These are phyloP conservation scores for Bimastos eiseni DNA, from an alignment of 2,888 invertebrate genomes.

Conservation along the genomic window DNA sequence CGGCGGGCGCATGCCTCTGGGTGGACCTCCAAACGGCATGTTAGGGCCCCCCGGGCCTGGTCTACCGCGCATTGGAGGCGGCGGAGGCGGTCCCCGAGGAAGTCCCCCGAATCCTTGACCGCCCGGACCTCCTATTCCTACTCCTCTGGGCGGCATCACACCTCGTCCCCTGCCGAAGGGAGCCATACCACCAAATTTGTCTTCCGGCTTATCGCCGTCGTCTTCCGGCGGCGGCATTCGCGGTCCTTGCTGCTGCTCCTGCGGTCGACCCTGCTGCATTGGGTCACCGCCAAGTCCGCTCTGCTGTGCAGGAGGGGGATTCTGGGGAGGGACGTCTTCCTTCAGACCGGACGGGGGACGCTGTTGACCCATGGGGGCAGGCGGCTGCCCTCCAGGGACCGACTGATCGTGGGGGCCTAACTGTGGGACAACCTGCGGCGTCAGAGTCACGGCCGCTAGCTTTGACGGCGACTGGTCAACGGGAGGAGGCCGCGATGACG, in stretches of 20 bases:
- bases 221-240: background rate
- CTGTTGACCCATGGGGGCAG: background rate
- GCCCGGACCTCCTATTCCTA: background rate
- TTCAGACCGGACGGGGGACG: conserved; percentile 18
- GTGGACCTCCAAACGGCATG: conserved; percentile 26
- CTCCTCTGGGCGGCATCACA: conserved; percentile 17
- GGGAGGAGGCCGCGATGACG: background rate
- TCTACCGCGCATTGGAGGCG: conserved; percentile 21
- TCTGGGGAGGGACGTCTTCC: background rate
- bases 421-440: background rate
- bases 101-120: background rate
- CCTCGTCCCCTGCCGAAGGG: conserved; percentile 10
- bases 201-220: conserved; percentile 8
- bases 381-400: conserved; percentile 5
- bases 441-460: background rate
- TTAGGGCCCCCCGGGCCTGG: conserved; percentile 26
- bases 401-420: conserved; percentile 9
- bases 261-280: conserved; percentile 17
- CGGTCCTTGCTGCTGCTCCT: conserved; percentile 16
- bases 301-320: background rate
- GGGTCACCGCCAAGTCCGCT: background rate
- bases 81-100: conserved; percentile 23
- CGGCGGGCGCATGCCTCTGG: conserved; percentile 24
- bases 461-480: background rate
- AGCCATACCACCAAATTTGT: background rate